Conservation (phyloP, 2,113 vertebrate genomes). For the Poeciliopsis prolifica region DNA sequence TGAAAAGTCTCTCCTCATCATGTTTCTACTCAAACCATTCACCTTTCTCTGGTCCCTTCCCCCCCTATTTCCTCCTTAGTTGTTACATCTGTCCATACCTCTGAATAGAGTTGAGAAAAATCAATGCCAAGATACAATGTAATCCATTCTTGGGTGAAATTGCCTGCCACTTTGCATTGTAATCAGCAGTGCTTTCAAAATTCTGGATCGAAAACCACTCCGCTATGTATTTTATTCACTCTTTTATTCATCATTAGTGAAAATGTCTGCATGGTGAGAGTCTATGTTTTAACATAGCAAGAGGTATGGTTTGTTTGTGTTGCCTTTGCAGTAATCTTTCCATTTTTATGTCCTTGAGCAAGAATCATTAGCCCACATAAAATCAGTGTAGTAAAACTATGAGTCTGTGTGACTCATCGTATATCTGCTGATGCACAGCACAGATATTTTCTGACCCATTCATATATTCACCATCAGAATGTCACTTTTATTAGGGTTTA, state of each 20-base stretch:
- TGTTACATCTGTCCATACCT: not conserved
- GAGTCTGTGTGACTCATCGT: not conserved
- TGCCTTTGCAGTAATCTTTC: not conserved
- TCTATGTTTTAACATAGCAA: not conserved
- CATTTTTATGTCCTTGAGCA: not conserved
- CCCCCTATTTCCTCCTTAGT: too few species aligned
- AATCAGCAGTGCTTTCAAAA: conserved; percentile 48
- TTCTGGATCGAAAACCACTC: conserved; percentile 11
- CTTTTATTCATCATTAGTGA: not conserved
- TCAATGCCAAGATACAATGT: conserved; percentile 18
- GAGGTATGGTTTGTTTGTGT: conserved; percentile 2
- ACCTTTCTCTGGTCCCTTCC: not conserved
- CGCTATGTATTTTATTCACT: conserved; percentile 15
- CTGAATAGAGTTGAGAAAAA: conserved; percentile 3
- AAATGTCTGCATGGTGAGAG: conserved; percentile 7
- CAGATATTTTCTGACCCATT: not conserved
- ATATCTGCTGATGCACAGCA: not conserved
- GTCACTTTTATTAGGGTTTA: not conserved
- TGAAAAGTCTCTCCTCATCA: not conserved
- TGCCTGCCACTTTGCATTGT: conserved; percentile 32
- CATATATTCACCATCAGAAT: not conserved
- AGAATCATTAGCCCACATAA: not conserved
- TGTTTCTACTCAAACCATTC: not conserved
- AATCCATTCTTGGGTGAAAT: conserved; percentile 47
- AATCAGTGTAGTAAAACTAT: not conserved